Evolutionary conservation across 2,797 vertebrate species (phyloP).

Genomic region (Garrulus glandarius): DNA sequence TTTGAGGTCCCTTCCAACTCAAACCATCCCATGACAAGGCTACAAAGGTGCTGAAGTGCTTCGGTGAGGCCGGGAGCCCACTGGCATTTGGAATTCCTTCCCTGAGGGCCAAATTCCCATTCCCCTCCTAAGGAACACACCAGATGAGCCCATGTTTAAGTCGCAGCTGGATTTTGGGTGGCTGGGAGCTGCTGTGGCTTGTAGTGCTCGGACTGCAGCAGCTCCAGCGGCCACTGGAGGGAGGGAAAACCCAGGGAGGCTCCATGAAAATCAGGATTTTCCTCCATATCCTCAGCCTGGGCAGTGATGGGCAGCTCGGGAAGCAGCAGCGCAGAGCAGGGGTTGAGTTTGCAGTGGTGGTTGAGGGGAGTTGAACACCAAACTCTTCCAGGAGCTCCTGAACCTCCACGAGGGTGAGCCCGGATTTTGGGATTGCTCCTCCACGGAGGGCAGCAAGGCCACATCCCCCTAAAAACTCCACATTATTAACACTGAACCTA

Average conservation of each 20-base stretch:
- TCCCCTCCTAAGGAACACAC: fast-evolving
- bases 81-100: too few relatives aligned
- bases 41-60: not conserved
- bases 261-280: not conserved
- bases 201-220: not conserved
- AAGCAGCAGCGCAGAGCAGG: fast-evolving
- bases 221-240: not conserved
- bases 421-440: not conserved
- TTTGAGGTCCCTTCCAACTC: not conserved
- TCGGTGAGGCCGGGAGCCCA: not conserved
- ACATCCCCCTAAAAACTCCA: fast-evolving
- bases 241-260: not conserved
- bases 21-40: not conserved
- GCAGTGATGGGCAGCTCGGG: not conserved
- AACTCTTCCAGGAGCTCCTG: not conserved
- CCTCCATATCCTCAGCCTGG: not conserved
- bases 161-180: not conserved
- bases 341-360: fast-evolving
- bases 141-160: fast-evolving
- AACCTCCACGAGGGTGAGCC: not conserved
- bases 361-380: not conserved
- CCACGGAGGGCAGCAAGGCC: fast-evolving
- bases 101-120: not conserved
- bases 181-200: not conserved
- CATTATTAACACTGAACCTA: too few relatives aligned